Conservation (phyloP, 2,888 invertebrate genomes). For the Tenthredo scrophulariae region DNA sequence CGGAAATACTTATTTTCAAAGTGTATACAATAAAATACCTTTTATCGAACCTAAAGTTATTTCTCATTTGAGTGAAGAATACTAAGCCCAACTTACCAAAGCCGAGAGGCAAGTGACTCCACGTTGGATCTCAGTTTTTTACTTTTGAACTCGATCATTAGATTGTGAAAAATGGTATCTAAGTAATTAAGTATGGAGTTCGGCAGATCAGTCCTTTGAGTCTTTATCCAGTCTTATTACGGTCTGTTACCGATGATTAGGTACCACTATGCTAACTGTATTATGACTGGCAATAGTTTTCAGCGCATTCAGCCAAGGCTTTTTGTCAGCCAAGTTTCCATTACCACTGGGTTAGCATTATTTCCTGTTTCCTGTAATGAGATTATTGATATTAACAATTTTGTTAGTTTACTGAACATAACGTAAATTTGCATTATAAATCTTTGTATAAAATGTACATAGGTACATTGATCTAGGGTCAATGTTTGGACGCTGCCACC, state of each 20-base stretch:
- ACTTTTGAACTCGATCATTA: not conserved
- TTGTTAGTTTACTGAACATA: not conserved
- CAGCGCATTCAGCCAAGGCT: slow-evolving; percentile 82
- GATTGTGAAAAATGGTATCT: not conserved
- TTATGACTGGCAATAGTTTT: slow-evolving; percentile 76
- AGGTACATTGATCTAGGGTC: slow-evolving; percentile 70
- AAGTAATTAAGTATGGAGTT: too few species aligned
- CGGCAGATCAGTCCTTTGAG: too few species aligned
- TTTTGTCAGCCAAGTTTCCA: slow-evolving; percentile 82
- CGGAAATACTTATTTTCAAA: not conserved
- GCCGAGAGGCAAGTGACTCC: slow-evolving; percentile 88
- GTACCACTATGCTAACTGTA: slow-evolving; percentile 58
- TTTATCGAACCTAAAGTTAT: not conserved
- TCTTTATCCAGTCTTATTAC: slow-evolving; percentile 72
- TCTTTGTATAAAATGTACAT: not conserved
- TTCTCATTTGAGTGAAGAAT: not conserved
- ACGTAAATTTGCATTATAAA: not conserved
- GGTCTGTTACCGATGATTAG: slow-evolving; percentile 68
- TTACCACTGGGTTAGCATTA: slow-evolving; percentile 59
- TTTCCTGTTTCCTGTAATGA: not conserved
- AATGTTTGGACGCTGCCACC: slow-evolving; percentile 74
- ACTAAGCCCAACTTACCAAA: slow-evolving; percentile 80
- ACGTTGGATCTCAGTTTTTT: slow-evolving; percentile 87
- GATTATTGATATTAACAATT: not conserved
- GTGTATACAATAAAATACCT: not conserved